These are phyloP conservation scores for Chondrosia reniformis DNA, from an alignment of 37 sponge, comb jelly and placozoan species.

Conservation along the genomic window DNA sequence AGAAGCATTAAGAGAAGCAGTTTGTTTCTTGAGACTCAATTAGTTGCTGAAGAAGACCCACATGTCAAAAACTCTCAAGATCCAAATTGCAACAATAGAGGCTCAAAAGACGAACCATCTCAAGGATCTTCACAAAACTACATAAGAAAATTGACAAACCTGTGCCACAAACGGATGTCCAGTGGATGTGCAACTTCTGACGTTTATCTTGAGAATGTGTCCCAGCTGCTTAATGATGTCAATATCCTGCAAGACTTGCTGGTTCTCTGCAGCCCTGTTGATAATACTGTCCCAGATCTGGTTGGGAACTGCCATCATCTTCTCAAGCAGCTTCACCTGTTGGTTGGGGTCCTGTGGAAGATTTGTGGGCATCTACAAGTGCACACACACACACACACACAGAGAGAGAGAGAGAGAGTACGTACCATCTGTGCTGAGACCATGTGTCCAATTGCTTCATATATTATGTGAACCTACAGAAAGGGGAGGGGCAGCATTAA, in stretches of 20 bases:
- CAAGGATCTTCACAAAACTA: too few species aligned
- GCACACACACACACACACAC: background rate
- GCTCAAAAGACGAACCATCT: too few species aligned
- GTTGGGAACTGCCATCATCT: conserved; percentile 96
- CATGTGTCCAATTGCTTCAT: conserved; percentile 99
- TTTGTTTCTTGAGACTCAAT: too few species aligned
- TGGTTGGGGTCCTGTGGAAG: conserved; percentile 62
- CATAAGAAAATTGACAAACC: conserved; percentile 22
- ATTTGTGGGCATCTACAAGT: background rate
- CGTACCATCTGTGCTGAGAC: conserved; percentile 91
- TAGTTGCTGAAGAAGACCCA: too few species aligned
- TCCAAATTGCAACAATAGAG: too few species aligned
- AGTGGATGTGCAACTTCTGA: conserved; percentile 84
- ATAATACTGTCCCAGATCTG: conserved; percentile 94
- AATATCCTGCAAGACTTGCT: conserved; percentile 74
- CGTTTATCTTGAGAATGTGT: conserved; percentile 96
- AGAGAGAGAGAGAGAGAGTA: background rate
- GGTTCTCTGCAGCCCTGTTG: conserved; percentile 73
- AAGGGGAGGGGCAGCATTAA: background rate
- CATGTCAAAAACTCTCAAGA: too few species aligned
- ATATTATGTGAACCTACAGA: conserved; percentile 89
- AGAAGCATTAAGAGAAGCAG: too few species aligned
- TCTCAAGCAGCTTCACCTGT: conserved; percentile 89
- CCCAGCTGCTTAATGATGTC: conserved; percentile 89
- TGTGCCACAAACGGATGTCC: conserved; percentile 97